Base-by-base conservation (phyloP, 2,888 invertebrate genomes). In the Tethea ocularis region DNA sequence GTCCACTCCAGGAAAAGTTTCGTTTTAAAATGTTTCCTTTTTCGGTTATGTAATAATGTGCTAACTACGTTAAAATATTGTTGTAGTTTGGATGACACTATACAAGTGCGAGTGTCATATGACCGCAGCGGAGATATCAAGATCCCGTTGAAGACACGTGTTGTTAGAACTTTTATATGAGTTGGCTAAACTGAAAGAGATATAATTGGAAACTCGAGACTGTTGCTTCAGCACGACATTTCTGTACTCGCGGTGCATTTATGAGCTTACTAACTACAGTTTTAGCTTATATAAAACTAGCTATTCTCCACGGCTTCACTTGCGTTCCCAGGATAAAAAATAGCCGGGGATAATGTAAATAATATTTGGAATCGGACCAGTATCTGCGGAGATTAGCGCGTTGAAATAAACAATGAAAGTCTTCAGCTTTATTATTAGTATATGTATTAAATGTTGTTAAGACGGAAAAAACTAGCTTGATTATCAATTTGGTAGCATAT, bases 131-230 rank as follows among this genome's bases (percentile, higher is more conserved):
- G 10, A 64, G 68, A 71, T 66, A 69, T 71, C 74, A 67, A 76
- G 74, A 74, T 71, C 72, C 71, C 72, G 77, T 77, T 74, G 77
- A 84, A 82, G 85, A 84, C 84, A 84, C 80, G 78, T 78, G 84
- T 74, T 80, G 81, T 84, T 80, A 77, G 75, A 92, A 91, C 84
- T 92, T 92, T 91, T 91, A 90, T 90, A 88, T 84, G 88, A 91
- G 87, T 89, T 90, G 79, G 84, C 83, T 86, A 80, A 88, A 88
- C 84, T 87, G 74, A 80, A 84, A 82, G 86, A 83, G 84, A 87
- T 90, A 87, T 91, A 90, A 91, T 92, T 91, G 91, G 89, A 91
- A 91, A 89, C 84, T 87, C 77, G 82, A 88, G 86, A 84, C 80
- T 79, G 79, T 76, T 80, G 77, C 77, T 82, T 80, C 33, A 33